These are phyloP conservation scores for Napeogenes sylphis DNA, from an alignment of 2,888 invertebrate genomes.

Conservation along the genomic window DNA sequence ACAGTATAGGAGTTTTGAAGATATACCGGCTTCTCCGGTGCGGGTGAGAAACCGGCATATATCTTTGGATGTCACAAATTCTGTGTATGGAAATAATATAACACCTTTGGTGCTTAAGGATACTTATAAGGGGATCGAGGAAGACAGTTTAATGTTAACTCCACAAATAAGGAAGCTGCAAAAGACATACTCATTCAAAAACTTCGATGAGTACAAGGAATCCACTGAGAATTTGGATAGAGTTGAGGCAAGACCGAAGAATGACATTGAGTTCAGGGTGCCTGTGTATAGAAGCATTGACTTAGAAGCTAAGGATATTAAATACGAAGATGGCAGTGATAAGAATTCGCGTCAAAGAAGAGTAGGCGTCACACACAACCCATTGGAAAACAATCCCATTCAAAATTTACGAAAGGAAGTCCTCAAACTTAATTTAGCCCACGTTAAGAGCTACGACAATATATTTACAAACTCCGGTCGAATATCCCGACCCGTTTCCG, in stretches of 20 bases:
- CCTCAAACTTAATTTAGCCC: conserved; percentile 44
- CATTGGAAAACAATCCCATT: conserved; percentile 44
- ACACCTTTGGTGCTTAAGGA: conserved; percentile 53
- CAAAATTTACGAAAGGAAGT: conserved; percentile 53
- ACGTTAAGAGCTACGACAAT: conserved; percentile 55
- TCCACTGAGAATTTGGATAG: conserved; percentile 35
- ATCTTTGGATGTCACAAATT: conserved; percentile 50
- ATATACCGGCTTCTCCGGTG: conserved; percentile 63
- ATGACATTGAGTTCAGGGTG: conserved; percentile 10
- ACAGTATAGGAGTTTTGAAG: conserved; percentile 60
- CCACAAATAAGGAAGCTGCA: conserved; percentile 59
- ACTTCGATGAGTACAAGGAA: conserved; percentile 38
- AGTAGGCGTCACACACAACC: conserved; percentile 42
- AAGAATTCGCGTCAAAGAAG: conserved; percentile 44
- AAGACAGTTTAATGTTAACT: conserved; percentile 42
- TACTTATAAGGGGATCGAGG: conserved; percentile 56
- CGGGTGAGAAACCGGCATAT: conserved; percentile 64
- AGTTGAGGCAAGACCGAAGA: conserved; percentile 8
- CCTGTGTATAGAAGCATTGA: conserved; percentile 47
- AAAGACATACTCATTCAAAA: conserved; percentile 52
- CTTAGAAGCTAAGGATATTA: conserved; percentile 35
- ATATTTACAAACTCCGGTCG: conserved; percentile 32
- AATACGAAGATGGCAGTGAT: conserved; percentile 25
- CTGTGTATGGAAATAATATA: conserved; percentile 41
- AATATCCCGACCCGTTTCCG: conserved; percentile 23